These are phyloP conservation scores for Mola mola DNA, from an alignment of 2,113 vertebrate species.

Conservation along the genomic window DNA sequence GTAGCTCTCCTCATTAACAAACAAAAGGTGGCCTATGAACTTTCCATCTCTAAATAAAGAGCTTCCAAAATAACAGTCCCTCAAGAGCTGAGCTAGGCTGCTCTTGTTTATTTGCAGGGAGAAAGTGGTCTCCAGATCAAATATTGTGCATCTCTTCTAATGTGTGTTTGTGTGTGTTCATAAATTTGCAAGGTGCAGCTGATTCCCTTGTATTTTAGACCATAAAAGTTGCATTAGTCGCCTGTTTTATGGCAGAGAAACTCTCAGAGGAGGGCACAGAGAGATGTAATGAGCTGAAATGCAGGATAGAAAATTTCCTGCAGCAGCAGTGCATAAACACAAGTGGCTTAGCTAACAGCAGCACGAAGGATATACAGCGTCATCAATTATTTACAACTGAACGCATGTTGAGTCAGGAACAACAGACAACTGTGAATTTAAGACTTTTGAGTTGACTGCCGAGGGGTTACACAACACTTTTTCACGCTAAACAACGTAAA, in stretches of 20 bases:
- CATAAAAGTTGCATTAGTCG: constrained; percentile 72
- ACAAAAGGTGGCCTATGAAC: no score
- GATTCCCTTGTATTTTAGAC: constrained; percentile 54
- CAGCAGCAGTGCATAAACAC: constrained; percentile 49
- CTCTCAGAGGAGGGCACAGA: constrained; percentile 36
- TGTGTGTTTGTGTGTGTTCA: constrained; percentile 18
- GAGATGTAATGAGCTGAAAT: constrained; percentile 66
- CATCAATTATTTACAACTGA: constrained; percentile 46
- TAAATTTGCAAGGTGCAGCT: background rate
- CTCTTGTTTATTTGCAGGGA: no score
- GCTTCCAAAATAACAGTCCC: no score
- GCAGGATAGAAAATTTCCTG: constrained; percentile 51
- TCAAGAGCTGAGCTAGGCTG: no score
- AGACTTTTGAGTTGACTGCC: background rate
- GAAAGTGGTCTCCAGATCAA: no score
- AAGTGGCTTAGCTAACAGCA: background rate
- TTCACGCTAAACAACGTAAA: background rate
- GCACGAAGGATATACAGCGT: background rate
- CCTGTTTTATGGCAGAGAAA: constrained; percentile 64
- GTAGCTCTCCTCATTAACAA: no score
- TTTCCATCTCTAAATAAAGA: no score
- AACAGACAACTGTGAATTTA: constrained; percentile 19
- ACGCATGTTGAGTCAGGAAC: constrained; percentile 27
- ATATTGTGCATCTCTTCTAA: constrained; percentile 9
- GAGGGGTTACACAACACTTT: constrained; percentile 8